Base-by-base conservation (phyloP, 2,888 invertebrate species). In the Electrophaes corylata region DNA sequence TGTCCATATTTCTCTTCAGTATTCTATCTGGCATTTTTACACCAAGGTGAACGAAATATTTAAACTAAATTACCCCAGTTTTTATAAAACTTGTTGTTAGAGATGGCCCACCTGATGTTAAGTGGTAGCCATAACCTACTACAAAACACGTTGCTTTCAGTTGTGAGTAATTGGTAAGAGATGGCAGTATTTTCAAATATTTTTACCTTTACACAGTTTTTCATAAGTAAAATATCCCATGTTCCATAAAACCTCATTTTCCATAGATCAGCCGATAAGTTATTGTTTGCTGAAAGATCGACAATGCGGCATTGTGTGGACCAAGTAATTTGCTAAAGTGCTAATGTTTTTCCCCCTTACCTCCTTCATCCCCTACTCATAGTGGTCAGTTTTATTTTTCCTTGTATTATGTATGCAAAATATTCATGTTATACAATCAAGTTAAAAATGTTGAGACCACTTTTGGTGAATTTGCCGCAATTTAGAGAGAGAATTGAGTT, bases 321-420 rank as follows among this genome's bases (percentile, higher is more conserved):
- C 77, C 72, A 71, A 76, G 84, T 83, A 84, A 85, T 85, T 83
- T 85, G 77, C 74, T 77, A 83, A 84, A 84, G 84, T 84, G 83
- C 79, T 73, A 76, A 81, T 73, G 69, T 70, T 23, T n/a, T 3
- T 0, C 37, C n/a, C 31, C 23, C 33, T 26, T 16, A 20, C 12
- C 52, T 16, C 23, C 43, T 23, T 37, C 8, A 8, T 35, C 23
- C 45, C 19, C 20, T 29, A 29, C 35, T 37, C 12, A 18, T 20
- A 47, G 55, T 47, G 55, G 51, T 60, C 59, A 60, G 41, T 55
- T 51, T 49, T 39, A 16, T 39, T 26, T 53, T 48, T 44, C 33
- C 35, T 16, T 41, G 31, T 50, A 37, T 41, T 50, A 29, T 20
- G 43, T 57, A 58, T 59, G 46, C 59, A 55, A 60, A 59, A 50